Base-by-base conservation (phyloP, 2,888 invertebrate genomes). In the Homarus gammarus region DNA sequence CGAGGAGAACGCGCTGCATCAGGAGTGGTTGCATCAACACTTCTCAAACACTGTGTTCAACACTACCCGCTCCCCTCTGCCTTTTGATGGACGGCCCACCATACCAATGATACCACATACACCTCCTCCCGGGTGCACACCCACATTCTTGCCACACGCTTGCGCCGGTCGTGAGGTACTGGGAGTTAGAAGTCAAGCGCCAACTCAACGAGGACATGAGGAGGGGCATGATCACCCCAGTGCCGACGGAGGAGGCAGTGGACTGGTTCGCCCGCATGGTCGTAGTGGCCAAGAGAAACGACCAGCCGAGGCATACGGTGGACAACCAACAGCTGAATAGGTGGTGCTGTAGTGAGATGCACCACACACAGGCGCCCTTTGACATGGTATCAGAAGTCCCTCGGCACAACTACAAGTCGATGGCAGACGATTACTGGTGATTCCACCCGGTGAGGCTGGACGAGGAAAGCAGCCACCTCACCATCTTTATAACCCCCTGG, bases 251-350 rank as follows among this genome's bases (percentile, higher is more conserved):
- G 40, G 33, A 51, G n/a, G 81, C 85, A 6, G 85, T 85, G 18
- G 75, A 61, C 1, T 64, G 84, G 64, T 78, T 75, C 49, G 61
- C 73, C 38, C 18, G 83, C 2, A 77, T 88, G 88, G 88, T 83
- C 33, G 73, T 87, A 3, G 27, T 49, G 18, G 68, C 75, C n/a
- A 88, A 83, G 38, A 89, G 70, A 78, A 27, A 44, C 31, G 84
- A 78, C 18, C 72, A 56, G 36, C 89, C 64, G 8, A 18, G 89
- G 0, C 68, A 70, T 12, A 89, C 84, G 2, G 84, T 78, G 2
- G 73, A 89, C 36, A 31, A 70, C 64, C 84, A 89, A 36, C 49
- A 18, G 18, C 84, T 89, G 18, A 89, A 78, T 44, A 51, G 27
- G 1, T 61, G 72, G 6, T 38, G 75, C 56, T 72, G 27, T 8